Conservation (phyloP, 2,113 vertebrate genomes). For the Urocolius indicus region DNA sequence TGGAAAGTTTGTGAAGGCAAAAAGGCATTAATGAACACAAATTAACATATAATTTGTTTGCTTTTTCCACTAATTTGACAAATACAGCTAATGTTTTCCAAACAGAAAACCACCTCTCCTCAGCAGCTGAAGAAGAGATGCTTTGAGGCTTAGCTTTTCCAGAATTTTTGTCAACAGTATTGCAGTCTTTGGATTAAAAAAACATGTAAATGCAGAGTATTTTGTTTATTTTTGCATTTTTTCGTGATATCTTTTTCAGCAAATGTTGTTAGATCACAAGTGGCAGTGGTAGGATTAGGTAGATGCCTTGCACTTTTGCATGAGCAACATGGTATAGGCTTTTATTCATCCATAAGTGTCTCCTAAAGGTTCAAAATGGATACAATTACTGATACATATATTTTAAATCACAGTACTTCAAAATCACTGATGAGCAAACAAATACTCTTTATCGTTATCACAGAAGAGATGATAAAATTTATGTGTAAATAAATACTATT, state of each 20-base stretch:
- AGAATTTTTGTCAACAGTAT: background rate
- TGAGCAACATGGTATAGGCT: background rate
- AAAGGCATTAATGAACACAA: background rate
- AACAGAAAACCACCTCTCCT: background rate
- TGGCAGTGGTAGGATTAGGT: background rate
- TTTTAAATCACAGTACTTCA: background rate
- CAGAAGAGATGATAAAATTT: background rate
- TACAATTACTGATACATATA: background rate
- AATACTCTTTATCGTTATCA: background rate
- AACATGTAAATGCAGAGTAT: background rate
- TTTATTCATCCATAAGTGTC: background rate
- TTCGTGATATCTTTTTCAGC: background rate
- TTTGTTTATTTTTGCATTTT: background rate
- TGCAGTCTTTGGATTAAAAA: background rate
- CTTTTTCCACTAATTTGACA: background rate
- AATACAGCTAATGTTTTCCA: background rate
- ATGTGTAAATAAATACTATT: background rate
- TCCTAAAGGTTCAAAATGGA: background rate
- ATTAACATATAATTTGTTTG: background rate
- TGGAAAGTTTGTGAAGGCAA: background rate
- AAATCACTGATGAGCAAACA: background rate
- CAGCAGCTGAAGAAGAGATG: background rate
- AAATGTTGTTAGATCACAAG: background rate
- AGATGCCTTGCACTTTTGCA: background rate
- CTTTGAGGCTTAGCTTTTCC: background rate